Percentiles rank a stretch among this genome's conserved stretches.
Evolutionary conservation across 2,888 invertebrate species (phyloP).

Genomic region (Mycalesis mineus): DNA sequence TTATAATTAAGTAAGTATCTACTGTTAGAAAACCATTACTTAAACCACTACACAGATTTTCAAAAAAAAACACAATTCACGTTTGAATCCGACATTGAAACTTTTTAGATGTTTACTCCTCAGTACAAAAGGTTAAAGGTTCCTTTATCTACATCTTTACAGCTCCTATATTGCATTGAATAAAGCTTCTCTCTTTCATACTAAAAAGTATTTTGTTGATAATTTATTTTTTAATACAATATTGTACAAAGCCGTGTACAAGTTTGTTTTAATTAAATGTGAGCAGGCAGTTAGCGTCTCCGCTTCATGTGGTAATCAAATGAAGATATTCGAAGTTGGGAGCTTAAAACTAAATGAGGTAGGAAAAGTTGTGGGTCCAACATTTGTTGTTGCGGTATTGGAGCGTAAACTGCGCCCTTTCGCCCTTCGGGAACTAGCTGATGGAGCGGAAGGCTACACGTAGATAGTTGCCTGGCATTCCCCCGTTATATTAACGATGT

Average conservation of each 20-base stretch:
- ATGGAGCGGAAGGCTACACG: constrained; percentile 14
- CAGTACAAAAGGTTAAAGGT: too few relatives aligned
- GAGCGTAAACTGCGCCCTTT: not conserved
- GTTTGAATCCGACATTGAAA: too few relatives aligned
- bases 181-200: too few relatives aligned
- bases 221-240: too few relatives aligned
- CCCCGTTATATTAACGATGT: not conserved
- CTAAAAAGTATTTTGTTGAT: too few relatives aligned
- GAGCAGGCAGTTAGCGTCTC: not conserved
- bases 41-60: too few relatives aligned
- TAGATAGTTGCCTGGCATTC: not conserved
- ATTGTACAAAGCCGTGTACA: not conserved
- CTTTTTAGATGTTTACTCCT: too few relatives aligned
- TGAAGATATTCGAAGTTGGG: not conserved
- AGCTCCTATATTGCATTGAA: too few relatives aligned
- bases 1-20: too few relatives aligned
- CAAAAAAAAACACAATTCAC: too few relatives aligned
- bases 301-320: not conserved
- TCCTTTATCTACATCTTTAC: too few relatives aligned
- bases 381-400: not conserved
- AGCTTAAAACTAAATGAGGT: constrained; percentile 4
- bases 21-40: too few relatives aligned
- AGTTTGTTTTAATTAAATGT: not conserved
- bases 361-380: constrained; percentile 4
- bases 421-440: constrained; percentile 7